phyloP scores from a whole-genome alignment of 2,888 invertebrate genomes.

The Bombylius major region DNA sequence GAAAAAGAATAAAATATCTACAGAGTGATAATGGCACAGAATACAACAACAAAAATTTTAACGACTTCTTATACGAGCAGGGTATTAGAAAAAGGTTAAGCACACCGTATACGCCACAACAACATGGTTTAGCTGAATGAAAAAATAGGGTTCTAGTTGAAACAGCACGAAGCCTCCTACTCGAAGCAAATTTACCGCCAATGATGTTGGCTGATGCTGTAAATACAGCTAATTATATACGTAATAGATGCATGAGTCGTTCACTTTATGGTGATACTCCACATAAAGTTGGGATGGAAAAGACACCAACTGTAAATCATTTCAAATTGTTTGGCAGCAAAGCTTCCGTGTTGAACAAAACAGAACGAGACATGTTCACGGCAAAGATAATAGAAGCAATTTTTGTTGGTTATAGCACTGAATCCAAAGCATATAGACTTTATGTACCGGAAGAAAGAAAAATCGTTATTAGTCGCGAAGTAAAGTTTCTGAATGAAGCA shows the following conservation, averaged over 20 bases:
- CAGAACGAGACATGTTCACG: too few relatives aligned
- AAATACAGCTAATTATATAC: constrained; percentile 14
- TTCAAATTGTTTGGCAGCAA: too few relatives aligned
- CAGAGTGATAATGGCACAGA: constrained; percentile 9
- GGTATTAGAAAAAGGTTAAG: constrained; percentile 7
- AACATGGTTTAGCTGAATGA: constrained; percentile 1
- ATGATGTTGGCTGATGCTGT: constrained; percentile 16
- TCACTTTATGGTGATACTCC: too few relatives aligned
- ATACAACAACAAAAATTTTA: constrained; percentile 1
- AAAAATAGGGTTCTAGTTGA: constrained; percentile 14
- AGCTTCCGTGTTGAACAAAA: too few relatives aligned
- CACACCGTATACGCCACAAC: not conserved
- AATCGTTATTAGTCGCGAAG: too few relatives aligned
- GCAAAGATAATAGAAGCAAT: too few relatives aligned
- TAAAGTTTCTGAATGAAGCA: too few relatives aligned
- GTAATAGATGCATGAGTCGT: constrained; percentile 9
- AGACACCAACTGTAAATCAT: too few relatives aligned
- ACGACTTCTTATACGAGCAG: not conserved
- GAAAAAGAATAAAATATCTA: constrained; percentile 2
- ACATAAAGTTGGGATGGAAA: too few relatives aligned
- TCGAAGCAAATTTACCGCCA: constrained; percentile 11
- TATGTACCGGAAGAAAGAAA: too few relatives aligned
- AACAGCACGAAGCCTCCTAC: constrained; percentile 14
- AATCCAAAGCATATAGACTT: too few relatives aligned
- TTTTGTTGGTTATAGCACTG: too few relatives aligned